Evolutionary conservation across 2,113 vertebrate species (phyloP), one percentile per base, ranked within the genome.

Genomic region (Setophaga kirtlandii): DNA sequence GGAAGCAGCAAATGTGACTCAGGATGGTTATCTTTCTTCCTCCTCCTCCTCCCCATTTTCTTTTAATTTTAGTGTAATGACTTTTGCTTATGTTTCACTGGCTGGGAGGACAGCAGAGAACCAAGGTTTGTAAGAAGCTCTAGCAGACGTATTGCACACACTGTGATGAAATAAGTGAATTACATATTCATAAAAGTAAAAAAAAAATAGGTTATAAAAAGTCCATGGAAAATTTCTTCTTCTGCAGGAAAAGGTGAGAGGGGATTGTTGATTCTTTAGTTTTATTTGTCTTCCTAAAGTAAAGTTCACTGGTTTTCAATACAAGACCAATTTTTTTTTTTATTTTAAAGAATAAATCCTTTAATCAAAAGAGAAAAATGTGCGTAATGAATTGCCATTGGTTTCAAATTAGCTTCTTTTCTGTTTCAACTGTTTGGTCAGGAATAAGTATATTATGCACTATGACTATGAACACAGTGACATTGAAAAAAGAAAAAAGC

Each of bases 101-200:
- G 24, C 53, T 79, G 37, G 41, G n/a, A 87, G 11, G 62, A 56
- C 6, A 46, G n/a, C 55, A 82, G 27, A n/a, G 30, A 77, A 60
- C 4, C 31, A 79, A 68, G 13, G 28, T 20, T 9, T 2, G 4
- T 18, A 83, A 67, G 79, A 93, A 65, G 31, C 6, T 71, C 9
- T 23, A 3, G 56, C 39, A 42, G 49, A 87, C 0, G 1, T 59
- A 28, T 52, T 82, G n/a, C 5, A 2, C 63, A 14, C 0, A 5
- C 15, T 47, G 35, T 39, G 58, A 64, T 27, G 5, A 63, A 56
- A 17, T 21, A 56, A 73, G 49, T 27, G 0, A 71, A 70, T 46
- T 70, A 62, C 63, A 33, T 53, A 24, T 15, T 55, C 24, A 24
- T 33, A 23, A 70, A 75, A 64, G 13, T 37, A 49, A 25, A 50